Percentiles rank a stretch among this genome's conserved stretches.
These are phyloP conservation scores for Polymixis flavicincta DNA, from an alignment of 2,888 invertebrate genomes.

Conservation along the genomic window DNA sequence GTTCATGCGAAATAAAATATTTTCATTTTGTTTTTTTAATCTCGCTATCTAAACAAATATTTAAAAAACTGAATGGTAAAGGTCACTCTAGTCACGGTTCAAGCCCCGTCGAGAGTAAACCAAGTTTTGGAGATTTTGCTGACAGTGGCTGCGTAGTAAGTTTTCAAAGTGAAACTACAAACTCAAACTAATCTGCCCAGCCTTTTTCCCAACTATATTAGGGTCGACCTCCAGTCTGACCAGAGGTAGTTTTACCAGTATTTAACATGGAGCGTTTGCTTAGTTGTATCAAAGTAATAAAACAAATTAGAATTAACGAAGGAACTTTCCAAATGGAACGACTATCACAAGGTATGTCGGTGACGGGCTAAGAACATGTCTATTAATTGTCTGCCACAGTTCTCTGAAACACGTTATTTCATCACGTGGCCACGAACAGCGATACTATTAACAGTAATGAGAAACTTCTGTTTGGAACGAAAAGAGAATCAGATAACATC, in stretches of 20 bases:
- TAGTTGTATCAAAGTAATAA: background rate
- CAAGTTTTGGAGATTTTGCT: background rate
- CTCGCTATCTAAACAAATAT: background rate
- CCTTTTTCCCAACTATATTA: background rate
- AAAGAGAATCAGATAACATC: constrained; percentile 3
- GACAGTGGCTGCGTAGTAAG: background rate
- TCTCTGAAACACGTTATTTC: constrained; percentile 25
- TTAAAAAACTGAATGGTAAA: background rate
- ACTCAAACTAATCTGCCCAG: background rate
- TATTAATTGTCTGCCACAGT: background rate
- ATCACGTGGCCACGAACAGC: constrained; percentile 26
- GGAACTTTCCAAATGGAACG: background rate
- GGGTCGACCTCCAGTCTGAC: background rate
- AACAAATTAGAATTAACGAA: background rate
- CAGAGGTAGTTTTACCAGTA: background rate
- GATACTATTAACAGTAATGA: constrained; percentile 2
- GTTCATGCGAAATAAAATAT: too few relatives aligned
- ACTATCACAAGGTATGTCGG: constrained; percentile 11
- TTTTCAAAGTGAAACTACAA: background rate
- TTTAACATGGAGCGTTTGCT: background rate
- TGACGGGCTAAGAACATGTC: constrained; percentile 15
- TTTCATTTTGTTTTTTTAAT: background rate
- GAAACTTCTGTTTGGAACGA: constrained; percentile 19
- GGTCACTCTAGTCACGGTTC: background rate
- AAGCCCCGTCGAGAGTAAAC: background rate